phyloP scores from a whole-genome alignment of 2,888 invertebrate genomes.

The Podabrus alpinus region DNA sequence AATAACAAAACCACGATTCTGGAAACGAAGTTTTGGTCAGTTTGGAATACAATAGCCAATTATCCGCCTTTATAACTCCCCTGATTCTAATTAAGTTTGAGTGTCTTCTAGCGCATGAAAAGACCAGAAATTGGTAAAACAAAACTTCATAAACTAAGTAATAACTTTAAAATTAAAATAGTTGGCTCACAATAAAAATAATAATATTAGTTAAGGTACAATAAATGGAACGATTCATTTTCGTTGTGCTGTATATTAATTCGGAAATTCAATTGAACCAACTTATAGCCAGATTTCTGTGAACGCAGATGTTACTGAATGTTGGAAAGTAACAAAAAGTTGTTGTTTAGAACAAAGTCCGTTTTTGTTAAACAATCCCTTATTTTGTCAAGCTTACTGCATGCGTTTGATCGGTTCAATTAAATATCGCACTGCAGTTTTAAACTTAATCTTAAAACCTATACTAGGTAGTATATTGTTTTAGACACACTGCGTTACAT shows the following conservation, averaged over 20 bases:
- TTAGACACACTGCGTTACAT: not conserved
- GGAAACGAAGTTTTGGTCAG: slow-evolving; percentile 27
- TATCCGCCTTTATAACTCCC: slow-evolving; percentile 28
- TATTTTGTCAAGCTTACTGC: not conserved
- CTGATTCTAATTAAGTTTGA: slow-evolving; percentile 25
- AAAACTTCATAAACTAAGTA: slow-evolving; percentile 24
- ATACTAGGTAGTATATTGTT: no score
- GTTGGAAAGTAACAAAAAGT: not conserved
- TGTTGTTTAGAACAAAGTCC: not conserved
- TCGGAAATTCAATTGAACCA: not conserved
- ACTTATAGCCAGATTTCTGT: not conserved
- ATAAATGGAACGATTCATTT: not conserved
- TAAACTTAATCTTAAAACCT: no score
- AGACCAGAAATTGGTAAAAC: not conserved
- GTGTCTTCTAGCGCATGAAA: slow-evolving; percentile 10
- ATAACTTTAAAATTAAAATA: slow-evolving; percentile 24
- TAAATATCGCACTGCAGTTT: not conserved
- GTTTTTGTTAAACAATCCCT: not conserved
- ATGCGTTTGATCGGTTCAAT: not conserved
- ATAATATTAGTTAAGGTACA: not conserved
- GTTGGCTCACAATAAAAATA: not conserved
- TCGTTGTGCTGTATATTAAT: not conserved
- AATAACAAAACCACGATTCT: slow-evolving; percentile 26
- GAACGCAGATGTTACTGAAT: not conserved
- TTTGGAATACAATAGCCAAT: slow-evolving; percentile 31